These are phyloP conservation scores for Echinops telfairi DNA, from an alignment of 2,113 vertebrate genomes.

Conservation along the genomic window DNA sequence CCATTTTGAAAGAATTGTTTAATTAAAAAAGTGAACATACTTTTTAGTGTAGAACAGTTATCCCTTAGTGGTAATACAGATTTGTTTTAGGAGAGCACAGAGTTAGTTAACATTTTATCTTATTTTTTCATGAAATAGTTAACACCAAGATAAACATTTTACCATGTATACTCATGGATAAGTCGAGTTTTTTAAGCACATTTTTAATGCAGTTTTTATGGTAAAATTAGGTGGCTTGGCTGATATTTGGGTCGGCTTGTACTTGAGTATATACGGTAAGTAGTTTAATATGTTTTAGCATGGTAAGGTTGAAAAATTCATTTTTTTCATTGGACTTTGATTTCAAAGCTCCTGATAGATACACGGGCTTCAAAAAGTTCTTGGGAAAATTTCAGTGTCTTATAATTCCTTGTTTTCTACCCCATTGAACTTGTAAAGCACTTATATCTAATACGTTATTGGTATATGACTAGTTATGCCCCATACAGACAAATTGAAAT, in stretches of 20 bases:
- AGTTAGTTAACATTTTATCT: neutral
- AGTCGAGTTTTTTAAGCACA: too few species aligned
- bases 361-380: too few species aligned
- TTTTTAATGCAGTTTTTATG: too few species aligned
- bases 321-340: conserved; percentile 40
- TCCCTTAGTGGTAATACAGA: neutral
- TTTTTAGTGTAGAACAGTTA: neutral
- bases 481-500: conserved; percentile 20
- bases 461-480: neutral
- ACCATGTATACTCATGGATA: too few species aligned
- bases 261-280: too few species aligned
- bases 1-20: conserved; percentile 41
- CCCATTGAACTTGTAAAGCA: neutral
- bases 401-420: too few species aligned
- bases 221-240: too few species aligned
- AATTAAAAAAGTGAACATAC: neutral
- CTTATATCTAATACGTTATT: neutral
- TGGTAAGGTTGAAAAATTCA: neutral
- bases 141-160: conserved; percentile 27
- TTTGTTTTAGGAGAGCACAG: neutral
- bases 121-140: conserved; percentile 5
- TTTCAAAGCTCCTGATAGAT: neutral
- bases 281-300: neutral
- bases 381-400: too few species aligned
- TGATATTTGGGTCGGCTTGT: too few species aligned